phyloP scores from a whole-genome alignment of 37 sponge, comb jelly and placozoan genomes.

The Theonella swinhoei region DNA sequence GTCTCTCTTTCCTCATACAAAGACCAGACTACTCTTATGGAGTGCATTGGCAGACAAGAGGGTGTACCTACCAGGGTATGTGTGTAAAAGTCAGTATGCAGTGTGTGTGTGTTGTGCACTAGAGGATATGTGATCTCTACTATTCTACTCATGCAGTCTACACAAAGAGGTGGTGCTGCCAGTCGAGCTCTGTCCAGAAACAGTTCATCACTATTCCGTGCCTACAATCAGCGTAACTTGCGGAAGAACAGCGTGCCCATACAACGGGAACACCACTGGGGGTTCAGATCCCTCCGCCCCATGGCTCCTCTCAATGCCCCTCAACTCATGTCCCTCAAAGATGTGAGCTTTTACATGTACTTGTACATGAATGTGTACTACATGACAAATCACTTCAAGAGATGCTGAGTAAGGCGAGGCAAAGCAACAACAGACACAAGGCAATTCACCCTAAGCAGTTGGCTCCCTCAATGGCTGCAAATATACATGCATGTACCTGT shows the following conservation, averaged over 20 bases:
- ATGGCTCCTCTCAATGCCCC: constrained; percentile 65
- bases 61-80: constrained; percentile 15
- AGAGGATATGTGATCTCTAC: too few relatives aligned
- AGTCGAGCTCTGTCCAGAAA: too few relatives aligned
- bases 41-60: constrained; percentile 14
- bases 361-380: background rate
- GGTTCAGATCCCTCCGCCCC: constrained; percentile 83
- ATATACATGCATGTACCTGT: too few relatives aligned
- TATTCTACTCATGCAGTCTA: too few relatives aligned
- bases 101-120: too few relatives aligned
- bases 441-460: too few relatives aligned
- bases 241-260: constrained; percentile 54
- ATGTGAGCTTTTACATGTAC: constrained; percentile 34
- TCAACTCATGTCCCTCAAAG: constrained; percentile 67
- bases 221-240: constrained; percentile 27
- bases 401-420: too few relatives aligned
- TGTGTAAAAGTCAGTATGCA: too few relatives aligned
- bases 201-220: background rate
- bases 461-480: too few relatives aligned
- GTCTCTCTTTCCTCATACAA: constrained; percentile 57
- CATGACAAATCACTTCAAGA: too few relatives aligned
- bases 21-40: constrained; percentile 27
- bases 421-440: too few relatives aligned
- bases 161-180: too few relatives aligned
- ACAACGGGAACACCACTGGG: constrained; percentile 81